Evolutionary conservation across 2,797 vertebrate genomes (phyloP), one percentile per base, ranked within the genome.

Genomic region (Dipus sagitta): DNA sequence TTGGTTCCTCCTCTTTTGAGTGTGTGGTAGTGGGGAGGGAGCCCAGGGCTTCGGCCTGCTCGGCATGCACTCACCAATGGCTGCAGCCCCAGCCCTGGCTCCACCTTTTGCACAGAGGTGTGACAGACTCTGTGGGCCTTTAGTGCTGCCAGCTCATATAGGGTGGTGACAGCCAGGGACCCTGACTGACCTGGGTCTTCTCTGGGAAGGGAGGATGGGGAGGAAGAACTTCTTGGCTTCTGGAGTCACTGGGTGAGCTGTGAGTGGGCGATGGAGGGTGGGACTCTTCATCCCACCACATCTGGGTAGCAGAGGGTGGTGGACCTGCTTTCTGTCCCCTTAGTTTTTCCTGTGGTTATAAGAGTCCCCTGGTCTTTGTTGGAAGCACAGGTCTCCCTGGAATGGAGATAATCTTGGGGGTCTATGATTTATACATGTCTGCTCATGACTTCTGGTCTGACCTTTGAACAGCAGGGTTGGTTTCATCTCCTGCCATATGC

Each of bases 401-500:
- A 20, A 32, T n/a, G 77, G 28, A 30, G 65, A 54, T 28, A 14
- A 54, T 9, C 34, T 62, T 32, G 28, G 42, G 47, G 21, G 15
- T n/a, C 21, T 28, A 17, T 14, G 54, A 58, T 58, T 58, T 58
- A 58, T 58, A 58, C 54, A 14, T 17, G 54, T 14, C 14, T 58
- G 54, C 54, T 60, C 34, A 47, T 70, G 90, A 78, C 67, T 85
- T 96, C 93, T 93, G 96, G 78, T 15, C n/a, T 85, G 64, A 83
- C 65, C 65, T 68, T 28, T 52, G 82, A 21, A 58, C n/a, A 38
- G 70, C 26, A 21, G 58, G 58, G 18, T 38, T 18, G 28, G 26
- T 95, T 95, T 67, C 11, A 17, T 32, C 32, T 83, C 76, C 54
- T 4, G 14, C 10, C n/a, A 2, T 4, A 0, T 0, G 12, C 12